phyloP scores from a whole-genome alignment of 2,113 vertebrate genomes.

The Miniopterus natalensis region DNA sequence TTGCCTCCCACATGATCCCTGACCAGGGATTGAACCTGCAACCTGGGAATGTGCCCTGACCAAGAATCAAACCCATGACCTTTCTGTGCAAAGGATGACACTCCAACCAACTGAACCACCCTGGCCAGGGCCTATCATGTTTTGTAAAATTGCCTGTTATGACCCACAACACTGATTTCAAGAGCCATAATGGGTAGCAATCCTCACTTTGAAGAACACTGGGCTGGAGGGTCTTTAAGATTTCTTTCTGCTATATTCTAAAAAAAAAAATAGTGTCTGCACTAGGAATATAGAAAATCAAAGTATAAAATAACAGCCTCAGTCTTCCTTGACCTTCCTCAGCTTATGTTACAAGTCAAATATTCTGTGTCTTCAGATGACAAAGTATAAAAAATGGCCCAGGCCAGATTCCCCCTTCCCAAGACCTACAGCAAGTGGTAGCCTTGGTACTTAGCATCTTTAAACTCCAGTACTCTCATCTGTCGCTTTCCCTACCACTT shows the following conservation, averaged over 20 bases:
- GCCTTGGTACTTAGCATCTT: not conserved
- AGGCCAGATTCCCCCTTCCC: not conserved
- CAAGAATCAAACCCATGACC: no score
- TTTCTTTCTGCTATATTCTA: slow-evolving; percentile 36
- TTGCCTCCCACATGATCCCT: no score
- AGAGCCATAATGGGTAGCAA: not conserved
- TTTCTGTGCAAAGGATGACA: no score
- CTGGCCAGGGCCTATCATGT: not conserved
- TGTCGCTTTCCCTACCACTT: not conserved
- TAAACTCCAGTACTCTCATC: not conserved
- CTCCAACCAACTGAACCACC: no score
- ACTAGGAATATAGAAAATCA: not conserved
- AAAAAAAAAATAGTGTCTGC: not conserved
- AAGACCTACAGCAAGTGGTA: not conserved
- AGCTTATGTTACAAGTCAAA: not conserved
- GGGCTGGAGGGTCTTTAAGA: not conserved
- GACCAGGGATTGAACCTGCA: no score
- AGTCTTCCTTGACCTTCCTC: slow-evolving; percentile 8
- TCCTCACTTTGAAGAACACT: not conserved
- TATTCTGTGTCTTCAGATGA: not conserved
- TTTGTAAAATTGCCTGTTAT: not conserved
- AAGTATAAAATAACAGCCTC: not conserved
- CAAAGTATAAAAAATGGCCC: not conserved
- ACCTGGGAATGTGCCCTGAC: no score
- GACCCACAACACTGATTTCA: slow-evolving; percentile 22